Base-by-base conservation (phyloP, 2,888 invertebrate genomes). In the Drosophila prolongata region DNA sequence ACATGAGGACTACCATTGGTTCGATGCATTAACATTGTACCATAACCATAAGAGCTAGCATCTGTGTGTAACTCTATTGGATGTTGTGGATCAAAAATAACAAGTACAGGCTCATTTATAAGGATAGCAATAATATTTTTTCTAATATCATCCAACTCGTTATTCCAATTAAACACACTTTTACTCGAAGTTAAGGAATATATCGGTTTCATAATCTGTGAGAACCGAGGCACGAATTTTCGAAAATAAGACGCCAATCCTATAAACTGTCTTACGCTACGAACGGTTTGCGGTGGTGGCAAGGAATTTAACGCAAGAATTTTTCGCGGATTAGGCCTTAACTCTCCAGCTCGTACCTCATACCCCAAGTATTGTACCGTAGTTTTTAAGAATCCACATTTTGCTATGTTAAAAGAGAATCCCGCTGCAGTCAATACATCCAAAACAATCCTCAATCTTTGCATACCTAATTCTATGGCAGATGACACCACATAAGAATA, bases 221-320 rank as follows among this genome's bases (percentile, higher is more conserved):
- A 59, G 42, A 55, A 59, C 27, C 42, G 38, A 19, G 42, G 37
- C 37, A 67, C 43, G 30, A 59, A 59, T 58, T 58, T 43, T 30
- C 53, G 52, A 46, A 65, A 65, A 58, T 58, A 58, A 24, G 53
- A 53, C 13, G 53, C 65, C n/a, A 57, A 30, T 38, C 57, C 56
- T 52, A 59, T 42, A 59, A 66, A 66, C 59, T 66, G 50, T 37
- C 14, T 40, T 14, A 14, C 14, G 40, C 14, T 40, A 14, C 40
- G 14, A 14, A 35, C 11, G 9, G 35, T 35, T 35, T 35, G 35
- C 35, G 35, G 35, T 35, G 35, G 35, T 35, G 35, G 35, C 35
- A 35, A 10, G 11, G 35, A 35, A 35, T 35, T 35, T 35, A 11
- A 35, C 11, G 35, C 35, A 35, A 35, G 11, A 35, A 35, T 11